Evolutionary conservation across 2,888 invertebrate species (phyloP).

Genomic region (Ophioninae sp.): DNA sequence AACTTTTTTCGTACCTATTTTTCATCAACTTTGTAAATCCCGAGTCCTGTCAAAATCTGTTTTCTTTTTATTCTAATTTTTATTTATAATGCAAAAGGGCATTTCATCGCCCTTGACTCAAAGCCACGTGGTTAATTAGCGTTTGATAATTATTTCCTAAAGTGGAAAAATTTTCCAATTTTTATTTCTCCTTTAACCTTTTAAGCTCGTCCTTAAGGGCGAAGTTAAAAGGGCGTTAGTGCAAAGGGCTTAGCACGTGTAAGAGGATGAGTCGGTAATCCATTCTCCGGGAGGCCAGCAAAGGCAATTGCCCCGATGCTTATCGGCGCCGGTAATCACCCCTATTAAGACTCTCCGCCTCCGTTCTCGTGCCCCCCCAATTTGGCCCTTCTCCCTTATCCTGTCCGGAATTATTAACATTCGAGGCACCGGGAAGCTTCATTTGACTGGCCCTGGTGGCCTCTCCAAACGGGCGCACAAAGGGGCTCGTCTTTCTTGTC

Average conservation of each 20-base stretch:
- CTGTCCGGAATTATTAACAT: constrained; percentile 57
- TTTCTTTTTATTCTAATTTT: too few species aligned
- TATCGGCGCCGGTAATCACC: constrained; percentile 62
- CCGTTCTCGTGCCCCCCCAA: neutral
- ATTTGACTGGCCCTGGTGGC: constrained; percentile 7
- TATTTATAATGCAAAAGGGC: neutral
- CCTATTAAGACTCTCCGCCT: constrained; percentile 56
- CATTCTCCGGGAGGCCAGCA: constrained; percentile 52
- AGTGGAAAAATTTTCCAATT: neutral
- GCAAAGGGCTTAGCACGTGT: constrained; percentile 28
- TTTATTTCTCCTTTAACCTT: neutral
- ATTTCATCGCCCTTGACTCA: neutral
- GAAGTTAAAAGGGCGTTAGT: constrained; percentile 26
- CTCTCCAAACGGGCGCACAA: constrained; percentile 38
- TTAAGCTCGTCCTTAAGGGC: neutral
- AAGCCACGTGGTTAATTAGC: too few species aligned
- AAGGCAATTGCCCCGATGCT: constrained; percentile 53
- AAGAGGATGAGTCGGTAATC: constrained; percentile 54
- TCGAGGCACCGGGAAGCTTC: constrained; percentile 36
- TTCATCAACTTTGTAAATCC: too few species aligned
- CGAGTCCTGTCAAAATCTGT: too few species aligned
- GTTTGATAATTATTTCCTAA: neutral
- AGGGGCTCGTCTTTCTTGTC: constrained; percentile 24
- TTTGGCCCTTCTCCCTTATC: neutral
- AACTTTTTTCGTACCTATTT: too few species aligned